Evolutionary conservation across 1,140 invertebrate genomes (phyloP).

Genomic region (Araneus ventricosus): DNA sequence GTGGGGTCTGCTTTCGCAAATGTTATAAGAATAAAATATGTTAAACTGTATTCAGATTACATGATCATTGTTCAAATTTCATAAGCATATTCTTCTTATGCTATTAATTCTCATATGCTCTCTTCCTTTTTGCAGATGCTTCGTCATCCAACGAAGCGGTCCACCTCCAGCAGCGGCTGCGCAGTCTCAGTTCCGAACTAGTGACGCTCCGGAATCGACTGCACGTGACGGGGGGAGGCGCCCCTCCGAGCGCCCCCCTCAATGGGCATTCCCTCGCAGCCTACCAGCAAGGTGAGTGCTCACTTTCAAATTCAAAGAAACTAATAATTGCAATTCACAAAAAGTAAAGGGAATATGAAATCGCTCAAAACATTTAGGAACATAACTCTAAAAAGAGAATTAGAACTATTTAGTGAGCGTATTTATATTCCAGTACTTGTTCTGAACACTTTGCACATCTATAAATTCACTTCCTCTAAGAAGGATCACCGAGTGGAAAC

Average conservation of each 20-base stretch:
- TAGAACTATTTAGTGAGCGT: too few relatives aligned
- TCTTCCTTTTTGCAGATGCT: constrained; percentile 86
- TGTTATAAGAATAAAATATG: background rate
- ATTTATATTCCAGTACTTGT: too few relatives aligned
- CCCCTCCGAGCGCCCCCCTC: constrained; percentile 77
- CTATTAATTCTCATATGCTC: background rate
- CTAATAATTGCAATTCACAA: too few relatives aligned
- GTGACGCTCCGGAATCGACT: constrained; percentile 92
- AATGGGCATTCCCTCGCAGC: constrained; percentile 74
- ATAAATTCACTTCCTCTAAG: too few relatives aligned
- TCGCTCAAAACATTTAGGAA: too few relatives aligned
- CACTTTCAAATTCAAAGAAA: too few relatives aligned
- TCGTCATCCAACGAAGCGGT: constrained; percentile 95
- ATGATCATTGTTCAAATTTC: background rate
- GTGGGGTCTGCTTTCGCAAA: background rate
- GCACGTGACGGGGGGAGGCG: constrained; percentile 79
- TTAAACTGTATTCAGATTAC: background rate
- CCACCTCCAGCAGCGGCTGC: constrained; percentile 92
- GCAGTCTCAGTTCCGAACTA: constrained; percentile 92
- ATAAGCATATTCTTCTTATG: background rate
- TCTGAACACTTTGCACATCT: too few relatives aligned
- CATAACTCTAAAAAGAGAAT: too few relatives aligned
- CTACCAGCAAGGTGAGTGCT: constrained; percentile 68
- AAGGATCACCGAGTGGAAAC: too few relatives aligned
- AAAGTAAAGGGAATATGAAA: too few relatives aligned